A percentile compares a stretch with the other conserved stretches of the same genome.
Conservation (phyloP, 2,888 invertebrate genomes). For the Apodemia mormo region DNA sequence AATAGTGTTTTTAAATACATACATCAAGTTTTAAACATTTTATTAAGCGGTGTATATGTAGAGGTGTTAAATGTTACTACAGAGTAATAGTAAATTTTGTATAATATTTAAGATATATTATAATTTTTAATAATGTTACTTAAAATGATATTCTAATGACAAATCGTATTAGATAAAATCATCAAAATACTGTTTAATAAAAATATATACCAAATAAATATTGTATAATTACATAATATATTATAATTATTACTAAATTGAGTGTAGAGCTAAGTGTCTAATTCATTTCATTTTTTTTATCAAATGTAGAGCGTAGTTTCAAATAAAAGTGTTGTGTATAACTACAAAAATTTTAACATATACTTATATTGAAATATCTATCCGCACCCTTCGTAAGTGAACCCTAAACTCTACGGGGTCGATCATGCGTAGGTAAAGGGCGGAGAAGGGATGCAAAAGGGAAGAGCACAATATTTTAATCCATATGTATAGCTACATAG, state of each 20-base stretch:
- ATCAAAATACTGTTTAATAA: too few species aligned
- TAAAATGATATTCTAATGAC: too few species aligned
- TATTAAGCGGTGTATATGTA: too few species aligned
- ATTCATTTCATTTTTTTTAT: neutral
- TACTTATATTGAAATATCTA: constrained; percentile 2
- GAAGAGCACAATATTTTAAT: constrained; percentile 78
- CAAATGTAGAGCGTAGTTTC: neutral
- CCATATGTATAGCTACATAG: constrained; percentile 51
- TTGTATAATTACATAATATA: too few species aligned
- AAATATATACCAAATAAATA: too few species aligned
- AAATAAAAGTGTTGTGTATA: neutral
- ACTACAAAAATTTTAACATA: neutral
- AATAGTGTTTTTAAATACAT: too few species aligned
- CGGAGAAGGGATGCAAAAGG: constrained; percentile 79
- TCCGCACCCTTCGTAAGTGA: constrained; percentile 40
- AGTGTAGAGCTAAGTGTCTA: neutral
- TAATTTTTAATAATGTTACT: too few species aligned
- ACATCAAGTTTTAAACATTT: too few species aligned
- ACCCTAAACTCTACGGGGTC: constrained; percentile 78
- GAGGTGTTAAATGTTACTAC: neutral
- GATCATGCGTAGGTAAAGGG: constrained; percentile 79
- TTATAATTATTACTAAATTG: neutral
- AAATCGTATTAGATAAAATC: too few species aligned
- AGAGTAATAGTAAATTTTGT: neutral
- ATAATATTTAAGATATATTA: neutral